These are phyloP conservation scores for Colostygia pectinataria DNA, from an alignment of 2,888 invertebrate species.

Conservation along the genomic window DNA sequence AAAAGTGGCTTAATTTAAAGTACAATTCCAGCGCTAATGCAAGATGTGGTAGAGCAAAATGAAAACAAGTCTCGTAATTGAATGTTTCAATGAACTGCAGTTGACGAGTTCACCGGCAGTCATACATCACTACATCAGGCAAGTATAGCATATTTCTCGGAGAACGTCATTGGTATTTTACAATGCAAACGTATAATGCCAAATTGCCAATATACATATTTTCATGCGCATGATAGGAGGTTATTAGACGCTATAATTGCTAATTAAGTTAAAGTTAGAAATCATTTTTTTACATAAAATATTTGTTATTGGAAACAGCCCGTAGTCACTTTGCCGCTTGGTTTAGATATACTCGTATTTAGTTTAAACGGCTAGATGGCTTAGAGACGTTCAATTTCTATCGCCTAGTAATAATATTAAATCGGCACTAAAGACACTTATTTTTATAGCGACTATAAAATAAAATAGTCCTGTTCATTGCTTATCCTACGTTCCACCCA, in stretches of 20 bases:
- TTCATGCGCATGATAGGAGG: too few species aligned
- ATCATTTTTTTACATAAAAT: too few species aligned
- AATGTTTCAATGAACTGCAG: slow-evolving; percentile 55
- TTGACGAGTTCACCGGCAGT: slow-evolving; percentile 50
- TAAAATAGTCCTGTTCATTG: slow-evolving; percentile 53
- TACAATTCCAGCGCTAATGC: slow-evolving; percentile 29
- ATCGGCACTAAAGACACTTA: slow-evolving; percentile 42
- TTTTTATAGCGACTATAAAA: slow-evolving; percentile 55
- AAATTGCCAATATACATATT: too few species aligned
- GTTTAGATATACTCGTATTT: not conserved
- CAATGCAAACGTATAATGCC: slow-evolving; percentile 27
- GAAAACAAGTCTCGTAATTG: slow-evolving; percentile 52
- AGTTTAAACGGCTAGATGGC: not conserved
- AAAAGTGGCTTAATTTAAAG: slow-evolving; percentile 34
- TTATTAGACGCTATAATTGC: too few species aligned
- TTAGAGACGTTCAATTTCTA: slow-evolving; percentile 35
- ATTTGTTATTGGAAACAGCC: not conserved
- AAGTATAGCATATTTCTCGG: slow-evolving; percentile 47
- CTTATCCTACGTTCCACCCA: slow-evolving; percentile 45
- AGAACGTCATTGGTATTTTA: slow-evolving; percentile 35
- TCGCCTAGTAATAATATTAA: slow-evolving; percentile 33
- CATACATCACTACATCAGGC: slow-evolving; percentile 43
- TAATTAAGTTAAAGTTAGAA: too few species aligned
- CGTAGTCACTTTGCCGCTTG: not conserved
- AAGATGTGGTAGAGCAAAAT: slow-evolving; percentile 28